Percentiles rank a stretch among this genome's conserved stretches.
Evolutionary conservation across 2,888 invertebrate genomes (phyloP).

Genomic region (Vanessa cardui): DNA sequence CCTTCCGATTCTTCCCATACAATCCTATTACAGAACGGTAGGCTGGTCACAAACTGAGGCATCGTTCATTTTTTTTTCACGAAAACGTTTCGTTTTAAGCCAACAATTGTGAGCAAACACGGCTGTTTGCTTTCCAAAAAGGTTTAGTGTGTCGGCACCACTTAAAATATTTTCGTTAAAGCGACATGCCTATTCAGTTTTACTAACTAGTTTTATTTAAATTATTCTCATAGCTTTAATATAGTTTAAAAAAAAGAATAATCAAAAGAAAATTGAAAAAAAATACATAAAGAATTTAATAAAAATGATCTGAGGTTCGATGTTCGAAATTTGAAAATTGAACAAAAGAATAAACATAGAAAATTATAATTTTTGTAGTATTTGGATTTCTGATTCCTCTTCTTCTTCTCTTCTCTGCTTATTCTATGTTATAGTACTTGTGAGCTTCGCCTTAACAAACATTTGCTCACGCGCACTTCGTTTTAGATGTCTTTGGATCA

Average conservation of each 20-base stretch:
- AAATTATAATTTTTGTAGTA: neutral
- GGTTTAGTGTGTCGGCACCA: conserved; percentile 60
- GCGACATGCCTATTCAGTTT: conserved; percentile 14
- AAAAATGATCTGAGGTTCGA: no score
- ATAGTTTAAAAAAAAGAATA: no score
- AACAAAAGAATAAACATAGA: no score
- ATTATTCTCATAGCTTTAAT: neutral
- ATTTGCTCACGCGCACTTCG: conserved; percentile 62
- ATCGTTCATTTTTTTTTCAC: conserved; percentile 48
- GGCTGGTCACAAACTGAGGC: conserved; percentile 55
- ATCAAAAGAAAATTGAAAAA: no score
- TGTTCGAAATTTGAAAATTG: no score
- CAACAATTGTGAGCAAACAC: conserved; percentile 63
- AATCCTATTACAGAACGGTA: conserved; percentile 65
- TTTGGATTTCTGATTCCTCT: neutral
- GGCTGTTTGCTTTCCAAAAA: conserved; percentile 62
- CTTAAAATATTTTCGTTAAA: conserved; percentile 54
- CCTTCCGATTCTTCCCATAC: conserved; percentile 48
- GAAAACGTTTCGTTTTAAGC: conserved; percentile 55
- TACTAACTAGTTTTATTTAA: neutral
- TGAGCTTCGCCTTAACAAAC: conserved; percentile 55
- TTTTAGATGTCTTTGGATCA: conserved; percentile 71
- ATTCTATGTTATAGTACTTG: neutral
- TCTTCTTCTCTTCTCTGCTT: no score
- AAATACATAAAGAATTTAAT: no score